Percentiles rank a stretch among this genome's conserved stretches.
These are phyloP conservation scores for Meloidogyne chitwoodi DNA, from an alignment of 1,140 invertebrate genomes.

Conservation along the genomic window DNA sequence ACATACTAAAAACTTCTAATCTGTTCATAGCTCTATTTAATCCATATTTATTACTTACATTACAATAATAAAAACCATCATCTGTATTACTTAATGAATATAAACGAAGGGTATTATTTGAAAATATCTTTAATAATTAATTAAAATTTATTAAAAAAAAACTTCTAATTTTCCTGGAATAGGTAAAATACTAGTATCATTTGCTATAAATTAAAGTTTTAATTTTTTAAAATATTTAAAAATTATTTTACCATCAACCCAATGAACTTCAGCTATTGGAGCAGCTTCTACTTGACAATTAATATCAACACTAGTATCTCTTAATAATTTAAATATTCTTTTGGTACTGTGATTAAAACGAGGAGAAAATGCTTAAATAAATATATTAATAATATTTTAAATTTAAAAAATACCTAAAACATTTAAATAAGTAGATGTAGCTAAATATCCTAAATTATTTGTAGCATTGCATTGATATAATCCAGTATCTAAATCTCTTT, in stretches of 20 bases:
- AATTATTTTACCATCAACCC: constrained; percentile 67
- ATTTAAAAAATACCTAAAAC: constrained; percentile 72
- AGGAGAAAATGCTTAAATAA: constrained; percentile 48
- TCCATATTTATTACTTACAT: constrained; percentile 81
- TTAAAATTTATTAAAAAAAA: not conserved
- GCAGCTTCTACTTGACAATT: constrained; percentile 90
- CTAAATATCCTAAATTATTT: constrained; percentile 93
- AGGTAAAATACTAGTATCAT: constrained; percentile 34
- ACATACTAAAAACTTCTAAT: constrained; percentile 75
- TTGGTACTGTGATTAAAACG: constrained; percentile 46
- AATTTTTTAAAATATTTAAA: constrained; percentile 41
- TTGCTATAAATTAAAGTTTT: constrained; percentile 5
- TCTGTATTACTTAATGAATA: constrained; percentile 76
- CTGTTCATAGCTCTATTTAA: constrained; percentile 72
- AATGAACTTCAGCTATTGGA: constrained; percentile 86
- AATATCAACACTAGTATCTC: constrained; percentile 69
- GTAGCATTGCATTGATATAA: constrained; percentile 98
- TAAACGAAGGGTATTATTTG: constrained; percentile 80
- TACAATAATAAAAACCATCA: constrained; percentile 81
- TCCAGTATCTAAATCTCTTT: constrained; percentile 80
- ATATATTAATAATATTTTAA: not conserved
- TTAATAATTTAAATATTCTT: constrained; percentile 55
- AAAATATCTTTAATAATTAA: constrained; percentile 64
- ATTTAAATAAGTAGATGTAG: constrained; percentile 94
- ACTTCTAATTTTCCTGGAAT: constrained; percentile 54